Conservation (phyloP, 2,888 invertebrate species). For the Orchestes rusci region DNA sequence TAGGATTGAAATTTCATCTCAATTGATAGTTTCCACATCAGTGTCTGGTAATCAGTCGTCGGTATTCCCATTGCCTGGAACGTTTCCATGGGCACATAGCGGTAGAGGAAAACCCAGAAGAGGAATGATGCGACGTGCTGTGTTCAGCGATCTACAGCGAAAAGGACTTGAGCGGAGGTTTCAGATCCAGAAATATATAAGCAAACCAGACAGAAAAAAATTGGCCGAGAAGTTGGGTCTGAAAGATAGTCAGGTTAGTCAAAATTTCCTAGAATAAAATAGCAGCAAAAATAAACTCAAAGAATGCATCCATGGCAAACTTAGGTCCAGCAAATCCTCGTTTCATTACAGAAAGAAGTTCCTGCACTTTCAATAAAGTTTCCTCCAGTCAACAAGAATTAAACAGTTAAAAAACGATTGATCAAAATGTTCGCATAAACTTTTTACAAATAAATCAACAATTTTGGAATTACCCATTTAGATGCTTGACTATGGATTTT, state of each 20-base stretch:
- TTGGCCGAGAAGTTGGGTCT: constrained; percentile 91
- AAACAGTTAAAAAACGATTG: no score
- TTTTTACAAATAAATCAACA: no score
- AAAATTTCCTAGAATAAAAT: no score
- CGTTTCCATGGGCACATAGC: constrained; percentile 86
- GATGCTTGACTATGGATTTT: no score
- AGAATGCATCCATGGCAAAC: no score
- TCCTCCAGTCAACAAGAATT: no score
- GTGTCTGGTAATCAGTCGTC: constrained; percentile 46
- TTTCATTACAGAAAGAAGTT: no score
- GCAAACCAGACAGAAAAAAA: constrained; percentile 96
- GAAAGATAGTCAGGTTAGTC: constrained; percentile 98
- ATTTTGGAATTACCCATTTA: no score
- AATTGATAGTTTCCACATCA: constrained; percentile 38
- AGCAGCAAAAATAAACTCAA: no score
- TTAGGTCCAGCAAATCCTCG: no score
- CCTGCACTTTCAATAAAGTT: no score
- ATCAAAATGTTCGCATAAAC: no score
- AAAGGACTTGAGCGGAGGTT: constrained; percentile 94
- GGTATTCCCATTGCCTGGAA: constrained; percentile 44
- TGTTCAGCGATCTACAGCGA: constrained; percentile 88
- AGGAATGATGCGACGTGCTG: constrained; percentile 95
- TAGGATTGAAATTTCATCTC: background rate
- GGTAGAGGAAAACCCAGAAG: constrained; percentile 87
- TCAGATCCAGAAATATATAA: constrained; percentile 96